These are phyloP conservation scores for Drosophila equinoxialis DNA, from an alignment of 1,140 invertebrate genomes.

Conservation along the genomic window DNA sequence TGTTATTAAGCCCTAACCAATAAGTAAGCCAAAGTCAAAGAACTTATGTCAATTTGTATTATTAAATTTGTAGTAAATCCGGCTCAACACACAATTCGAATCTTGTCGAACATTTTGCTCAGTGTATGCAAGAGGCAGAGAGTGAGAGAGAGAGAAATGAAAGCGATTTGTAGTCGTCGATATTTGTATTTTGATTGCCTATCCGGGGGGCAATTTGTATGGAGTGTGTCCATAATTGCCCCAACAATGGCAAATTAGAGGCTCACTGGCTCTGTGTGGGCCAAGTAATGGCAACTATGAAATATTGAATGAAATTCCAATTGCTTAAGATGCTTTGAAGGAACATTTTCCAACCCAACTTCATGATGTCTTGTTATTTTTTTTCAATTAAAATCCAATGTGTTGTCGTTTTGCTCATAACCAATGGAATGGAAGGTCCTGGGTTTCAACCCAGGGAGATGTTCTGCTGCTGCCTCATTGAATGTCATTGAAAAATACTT, in stretches of 20 bases:
- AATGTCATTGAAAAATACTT: slow-evolving; percentile 77
- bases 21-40: too few species aligned
- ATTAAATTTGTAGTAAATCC: too few species aligned
- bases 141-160: background rate
- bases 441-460: too few species aligned
- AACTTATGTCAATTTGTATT: too few species aligned
- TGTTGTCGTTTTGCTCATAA: slow-evolving; percentile 32
- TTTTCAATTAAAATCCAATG: slow-evolving; percentile 67
- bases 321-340: background rate
- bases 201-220: slow-evolving; percentile 21
- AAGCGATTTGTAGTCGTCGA: slow-evolving; percentile 20
- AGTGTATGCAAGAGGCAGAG: too few species aligned
- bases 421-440: background rate
- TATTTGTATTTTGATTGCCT: slow-evolving; percentile 29
- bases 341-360: background rate
- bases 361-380: background rate
- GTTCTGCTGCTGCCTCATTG: slow-evolving; percentile 40
- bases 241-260: slow-evolving; percentile 36
- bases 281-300: slow-evolving; percentile 13
- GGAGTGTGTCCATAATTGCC: slow-evolving; percentile 31
- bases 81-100: too few species aligned
- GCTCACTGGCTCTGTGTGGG: slow-evolving; percentile 16
- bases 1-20: too few species aligned
- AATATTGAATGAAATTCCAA: slow-evolving; percentile 25
- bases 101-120: too few species aligned